These are phyloP conservation scores for Cricetomys ansorgei DNA, from an alignment of 2,113 vertebrate species.

Conservation along the genomic window DNA sequence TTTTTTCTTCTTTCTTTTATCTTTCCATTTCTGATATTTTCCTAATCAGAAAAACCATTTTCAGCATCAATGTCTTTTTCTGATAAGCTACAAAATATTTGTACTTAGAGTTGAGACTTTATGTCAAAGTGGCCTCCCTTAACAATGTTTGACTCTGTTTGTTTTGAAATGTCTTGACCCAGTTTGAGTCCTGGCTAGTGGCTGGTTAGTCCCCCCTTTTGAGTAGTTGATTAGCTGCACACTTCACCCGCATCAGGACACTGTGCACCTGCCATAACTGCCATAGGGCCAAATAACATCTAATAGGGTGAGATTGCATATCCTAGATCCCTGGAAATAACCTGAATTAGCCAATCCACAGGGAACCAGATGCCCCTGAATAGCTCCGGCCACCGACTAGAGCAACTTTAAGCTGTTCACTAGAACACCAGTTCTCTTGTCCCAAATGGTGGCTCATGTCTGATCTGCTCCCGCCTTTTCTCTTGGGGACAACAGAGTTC, in stretches of 20 bases:
- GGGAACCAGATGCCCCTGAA: neutral
- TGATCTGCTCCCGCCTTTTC: neutral
- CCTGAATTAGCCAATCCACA: neutral
- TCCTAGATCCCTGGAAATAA: neutral
- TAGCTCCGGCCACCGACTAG: neutral
- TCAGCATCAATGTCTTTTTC: neutral
- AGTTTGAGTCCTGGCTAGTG: neutral
- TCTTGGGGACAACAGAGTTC: neutral
- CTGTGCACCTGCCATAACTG: neutral
- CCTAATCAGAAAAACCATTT: neutral
- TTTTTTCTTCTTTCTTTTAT: neutral
- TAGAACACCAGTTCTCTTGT: neutral
- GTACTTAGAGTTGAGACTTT: neutral
- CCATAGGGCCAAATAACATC: neutral
- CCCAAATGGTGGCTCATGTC: neutral
- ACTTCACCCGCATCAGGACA: neutral
- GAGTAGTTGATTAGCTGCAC: constrained; percentile 19
- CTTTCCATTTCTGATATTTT: neutral
- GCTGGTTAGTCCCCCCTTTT: neutral
- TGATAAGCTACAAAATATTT: neutral
- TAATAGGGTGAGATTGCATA: neutral
- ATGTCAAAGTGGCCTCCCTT: neutral
- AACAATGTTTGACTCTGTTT: constrained; percentile 3
- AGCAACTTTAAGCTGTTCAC: neutral
- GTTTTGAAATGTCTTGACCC: neutral